Evolutionary conservation across 92 coral and sea anemone species (phyloP), one percentile per base, ranked within the genome.

Genomic region (Actinernus sp.): DNA sequence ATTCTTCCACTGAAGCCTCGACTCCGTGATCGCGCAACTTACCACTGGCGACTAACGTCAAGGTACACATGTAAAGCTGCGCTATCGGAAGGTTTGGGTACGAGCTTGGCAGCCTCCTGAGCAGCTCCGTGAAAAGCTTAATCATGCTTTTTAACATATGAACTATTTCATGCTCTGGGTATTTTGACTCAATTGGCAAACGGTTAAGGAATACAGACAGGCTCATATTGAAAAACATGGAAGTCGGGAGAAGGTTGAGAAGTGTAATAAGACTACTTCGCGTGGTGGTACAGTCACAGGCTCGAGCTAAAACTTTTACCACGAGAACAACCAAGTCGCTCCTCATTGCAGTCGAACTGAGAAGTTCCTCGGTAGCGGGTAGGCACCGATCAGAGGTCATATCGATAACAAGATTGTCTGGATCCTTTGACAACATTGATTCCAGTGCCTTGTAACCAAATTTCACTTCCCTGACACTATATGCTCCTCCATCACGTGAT

Each of bases 321-420:
- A 82, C 82, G 23, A 93, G 60, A 13, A 81, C 83, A 2, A 82
- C 59, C 76, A 74, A 50, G 53, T 85, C 88, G 19, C 89, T 82
- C 27, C 29, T 48, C 96, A 93, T 85, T 26, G 16, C 40, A 5
- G 53, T 0, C 21, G 65, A 61, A 2, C 22, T 33, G 7, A 93
- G 39, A 26, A 93, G 78, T 10, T 45, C 45, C 22, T 78, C 88
- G 3, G 87, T 81, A 2, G 93, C 96, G 9, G 88, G 91, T 50
- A 82, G 68, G 29, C 79, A 80, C 19, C 82, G 88, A 14, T 59
- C 81, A 0, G 92, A 76, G 9, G 96, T 78, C 63, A 93, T 56
- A 44, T 81, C 98, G 32, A 93, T 73, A 8, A 86, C 79, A 14
- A 93, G 71, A 12, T 77, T 91, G 65, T 91, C 91, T 0, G 96